Evolutionary conservation across 2,797 vertebrate genomes (phyloP).

Genomic region (Sciaenops ocellatus): DNA sequence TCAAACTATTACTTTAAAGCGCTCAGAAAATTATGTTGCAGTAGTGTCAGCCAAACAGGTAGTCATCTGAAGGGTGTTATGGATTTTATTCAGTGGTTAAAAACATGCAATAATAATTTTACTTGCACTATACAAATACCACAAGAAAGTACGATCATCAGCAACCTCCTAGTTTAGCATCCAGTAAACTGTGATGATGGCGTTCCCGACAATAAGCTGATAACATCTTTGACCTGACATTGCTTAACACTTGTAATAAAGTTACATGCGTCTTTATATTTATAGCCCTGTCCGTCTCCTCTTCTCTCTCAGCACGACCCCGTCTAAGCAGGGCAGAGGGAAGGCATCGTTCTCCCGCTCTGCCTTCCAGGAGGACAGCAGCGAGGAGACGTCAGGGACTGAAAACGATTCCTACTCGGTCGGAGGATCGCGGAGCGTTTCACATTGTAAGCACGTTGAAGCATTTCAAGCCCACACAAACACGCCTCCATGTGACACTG

Average conservation of each 20-base stretch:
- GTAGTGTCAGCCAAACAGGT: neutral
- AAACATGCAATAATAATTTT: neutral
- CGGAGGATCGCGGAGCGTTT: constrained; percentile 91
- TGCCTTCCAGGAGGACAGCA: constrained; percentile 97
- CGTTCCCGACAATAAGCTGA: neutral
- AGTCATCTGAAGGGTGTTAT: neutral
- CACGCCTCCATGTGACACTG: neutral
- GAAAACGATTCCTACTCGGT: constrained; percentile 98
- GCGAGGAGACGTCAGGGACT: constrained; percentile 97
- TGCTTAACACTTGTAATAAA: neutral
- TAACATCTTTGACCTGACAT: neutral
- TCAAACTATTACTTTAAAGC: neutral
- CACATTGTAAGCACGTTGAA: constrained; percentile 84
- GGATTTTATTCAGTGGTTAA: neutral
- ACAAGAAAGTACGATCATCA: neutral
- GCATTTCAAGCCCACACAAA: neutral
- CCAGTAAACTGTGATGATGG: neutral
- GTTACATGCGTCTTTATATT: neutral
- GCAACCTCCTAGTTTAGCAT: neutral
- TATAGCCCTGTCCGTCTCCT: neutral
- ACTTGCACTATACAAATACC: too few species aligned
- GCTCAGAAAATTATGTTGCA: neutral
- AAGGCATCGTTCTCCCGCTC: constrained; percentile 96
- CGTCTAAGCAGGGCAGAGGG: constrained; percentile 97
- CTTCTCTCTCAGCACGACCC: constrained; percentile 90